phyloP scores from a whole-genome alignment of 2,797 vertebrate genomes.

The Acanthurus tractus region DNA sequence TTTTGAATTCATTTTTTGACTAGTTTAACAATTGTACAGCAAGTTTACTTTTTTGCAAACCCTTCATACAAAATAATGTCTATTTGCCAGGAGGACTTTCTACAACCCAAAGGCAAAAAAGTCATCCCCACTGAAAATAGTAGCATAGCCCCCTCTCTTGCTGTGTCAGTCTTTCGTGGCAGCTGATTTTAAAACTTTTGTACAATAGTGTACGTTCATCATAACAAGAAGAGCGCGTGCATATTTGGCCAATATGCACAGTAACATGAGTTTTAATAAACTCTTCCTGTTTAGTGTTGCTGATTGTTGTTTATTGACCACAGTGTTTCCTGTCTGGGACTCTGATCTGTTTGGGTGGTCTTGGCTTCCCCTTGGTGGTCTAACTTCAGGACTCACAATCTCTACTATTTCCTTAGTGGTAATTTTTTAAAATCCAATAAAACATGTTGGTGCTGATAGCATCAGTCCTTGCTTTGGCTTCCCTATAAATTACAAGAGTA shows the following conservation, averaged over 20 bases:
- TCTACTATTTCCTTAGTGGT: slow-evolving; percentile 37
- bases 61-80: too few relatives aligned
- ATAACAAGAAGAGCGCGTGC: not conserved
- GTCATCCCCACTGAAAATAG: too few relatives aligned
- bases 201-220: too few relatives aligned
- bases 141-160: too few relatives aligned
- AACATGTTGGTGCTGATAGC: slow-evolving; percentile 38
- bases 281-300: slow-evolving; percentile 42
- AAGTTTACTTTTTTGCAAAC: too few relatives aligned
- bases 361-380: slow-evolving; percentile 66
- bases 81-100: too few relatives aligned
- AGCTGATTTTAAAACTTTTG: too few relatives aligned
- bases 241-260: slow-evolving; percentile 1
- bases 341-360: slow-evolving; percentile 81
- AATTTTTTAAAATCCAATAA: slow-evolving; percentile 41
- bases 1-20: too few relatives aligned
- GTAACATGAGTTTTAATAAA: slow-evolving; percentile 31
- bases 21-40: too few relatives aligned
- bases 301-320: slow-evolving; percentile 57
- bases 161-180: too few relatives aligned
- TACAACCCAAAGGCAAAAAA: too few relatives aligned
- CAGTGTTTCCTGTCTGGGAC: slow-evolving; percentile 41
- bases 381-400: slow-evolving; percentile 27
- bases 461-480: slow-evolving; percentile 13
- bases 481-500: slow-evolving; percentile 19